These are phyloP conservation scores for Rhorus exstirpatorius DNA, from an alignment of 2,888 invertebrate genomes.

Conservation along the genomic window DNA sequence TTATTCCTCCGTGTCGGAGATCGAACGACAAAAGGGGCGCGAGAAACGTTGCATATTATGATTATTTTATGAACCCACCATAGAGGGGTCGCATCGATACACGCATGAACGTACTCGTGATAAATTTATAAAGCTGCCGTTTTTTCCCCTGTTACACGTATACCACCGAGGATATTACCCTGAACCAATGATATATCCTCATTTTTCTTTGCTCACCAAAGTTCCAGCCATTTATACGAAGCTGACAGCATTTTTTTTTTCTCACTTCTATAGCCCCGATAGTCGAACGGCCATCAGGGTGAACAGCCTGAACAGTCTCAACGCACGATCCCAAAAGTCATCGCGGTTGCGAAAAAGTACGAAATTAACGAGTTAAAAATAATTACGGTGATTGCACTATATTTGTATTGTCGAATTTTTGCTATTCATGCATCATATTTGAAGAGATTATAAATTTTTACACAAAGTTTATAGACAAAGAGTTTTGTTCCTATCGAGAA, in stretches of 20 bases:
- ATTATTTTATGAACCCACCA: constrained; percentile 55
- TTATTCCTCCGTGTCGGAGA: not conserved
- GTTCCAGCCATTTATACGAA: constrained; percentile 3
- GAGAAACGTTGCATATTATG: constrained; percentile 27
- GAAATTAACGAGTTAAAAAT: not conserved
- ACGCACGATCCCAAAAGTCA: not conserved
- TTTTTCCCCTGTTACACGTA: not conserved
- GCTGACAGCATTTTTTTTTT: not conserved
- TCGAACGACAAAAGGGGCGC: not conserved
- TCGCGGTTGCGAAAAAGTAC: no score
- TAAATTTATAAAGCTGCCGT: constrained; percentile 10
- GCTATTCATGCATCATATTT: not conserved
- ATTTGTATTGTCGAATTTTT: not conserved
- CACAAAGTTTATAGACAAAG: not conserved
- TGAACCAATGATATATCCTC: not conserved
- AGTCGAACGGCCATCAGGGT: not conserved
- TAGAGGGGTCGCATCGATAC: not conserved
- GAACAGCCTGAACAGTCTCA: not conserved
- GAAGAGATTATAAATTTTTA: not conserved
- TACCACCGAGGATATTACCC: not conserved
- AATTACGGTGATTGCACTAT: not conserved
- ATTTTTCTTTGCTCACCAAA: not conserved
- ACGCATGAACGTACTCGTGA: not conserved
- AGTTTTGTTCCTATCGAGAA: not conserved
- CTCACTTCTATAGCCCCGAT: not conserved